Conservation (phyloP, 92 coral and sea anemone genomes). For the Porites cylindrica region DNA sequence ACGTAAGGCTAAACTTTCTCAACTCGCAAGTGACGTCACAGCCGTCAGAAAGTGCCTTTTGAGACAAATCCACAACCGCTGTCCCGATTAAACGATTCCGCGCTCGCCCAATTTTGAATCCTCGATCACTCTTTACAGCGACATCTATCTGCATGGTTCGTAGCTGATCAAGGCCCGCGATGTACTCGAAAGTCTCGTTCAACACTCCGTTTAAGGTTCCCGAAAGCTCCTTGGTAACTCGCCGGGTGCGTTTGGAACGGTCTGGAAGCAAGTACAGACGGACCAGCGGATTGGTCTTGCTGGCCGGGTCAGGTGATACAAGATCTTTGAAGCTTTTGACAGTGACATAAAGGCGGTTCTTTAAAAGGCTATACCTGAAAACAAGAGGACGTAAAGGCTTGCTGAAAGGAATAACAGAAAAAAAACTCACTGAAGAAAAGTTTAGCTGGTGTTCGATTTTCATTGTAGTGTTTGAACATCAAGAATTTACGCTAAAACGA, state of each 20-base stretch:
- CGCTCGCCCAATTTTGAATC: slow-evolving; percentile 68
- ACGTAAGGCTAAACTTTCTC: slow-evolving; percentile 49
- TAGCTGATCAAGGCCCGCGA: slow-evolving; percentile 82
- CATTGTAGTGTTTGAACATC: too few species aligned
- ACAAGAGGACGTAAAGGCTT: neutral
- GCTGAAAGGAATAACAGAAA: too few species aligned
- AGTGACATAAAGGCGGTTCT: slow-evolving; percentile 79
- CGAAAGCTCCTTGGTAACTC: slow-evolving; percentile 75
- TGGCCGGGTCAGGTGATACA: slow-evolving; percentile 77
- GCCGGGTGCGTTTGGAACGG: slow-evolving; percentile 93
- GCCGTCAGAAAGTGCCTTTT: slow-evolving; percentile 72
- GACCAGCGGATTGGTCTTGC: slow-evolving; percentile 94
- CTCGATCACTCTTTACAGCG: slow-evolving; percentile 93
- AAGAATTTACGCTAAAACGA: too few species aligned
- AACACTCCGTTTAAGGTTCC: slow-evolving; percentile 78
- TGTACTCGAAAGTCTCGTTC: slow-evolving; percentile 89
- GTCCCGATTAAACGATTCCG: slow-evolving; percentile 86
- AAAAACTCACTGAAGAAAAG: too few species aligned
- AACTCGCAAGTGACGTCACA: slow-evolving; percentile 69
- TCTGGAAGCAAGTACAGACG: slow-evolving; percentile 96
- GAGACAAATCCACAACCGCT: slow-evolving; percentile 75
- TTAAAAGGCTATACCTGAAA: slow-evolving; percentile 74
- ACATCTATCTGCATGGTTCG: slow-evolving; percentile 79
- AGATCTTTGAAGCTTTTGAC: slow-evolving; percentile 81
- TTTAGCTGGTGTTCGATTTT: too few species aligned